These are phyloP conservation scores for Allobates femoralis DNA, from an alignment of 2,797 vertebrate species.

Conservation along the genomic window DNA sequence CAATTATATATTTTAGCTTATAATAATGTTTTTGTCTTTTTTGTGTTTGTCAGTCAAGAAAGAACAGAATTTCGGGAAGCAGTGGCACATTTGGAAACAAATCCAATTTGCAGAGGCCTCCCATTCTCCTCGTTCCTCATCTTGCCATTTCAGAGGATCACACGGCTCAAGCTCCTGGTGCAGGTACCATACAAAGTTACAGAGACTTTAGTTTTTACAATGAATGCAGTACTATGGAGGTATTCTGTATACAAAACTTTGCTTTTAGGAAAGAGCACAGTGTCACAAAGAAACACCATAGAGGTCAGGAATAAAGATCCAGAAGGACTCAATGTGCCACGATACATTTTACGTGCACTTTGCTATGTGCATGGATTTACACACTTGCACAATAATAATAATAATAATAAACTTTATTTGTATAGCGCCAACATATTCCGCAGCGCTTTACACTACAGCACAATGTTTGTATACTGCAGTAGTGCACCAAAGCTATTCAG, in stretches of 20 bases:
- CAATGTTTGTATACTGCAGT: too few relatives aligned
- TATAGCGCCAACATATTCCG: too few relatives aligned
- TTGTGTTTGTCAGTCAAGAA: slow-evolving; percentile 81
- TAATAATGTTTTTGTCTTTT: background rate
- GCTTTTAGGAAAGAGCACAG: too few relatives aligned
- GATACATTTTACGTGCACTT: background rate
- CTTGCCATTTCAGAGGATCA: slow-evolving; percentile 96
- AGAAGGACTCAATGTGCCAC: too few relatives aligned
- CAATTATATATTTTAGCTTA: background rate
- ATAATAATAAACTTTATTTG: too few relatives aligned
- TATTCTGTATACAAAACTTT: too few relatives aligned
- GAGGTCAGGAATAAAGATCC: too few relatives aligned
- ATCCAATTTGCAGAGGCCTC: slow-evolving; percentile 87
- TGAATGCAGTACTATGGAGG: background rate
- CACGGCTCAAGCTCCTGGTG: slow-evolving; percentile 91
- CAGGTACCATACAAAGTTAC: slow-evolving; percentile 76
- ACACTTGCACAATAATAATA: too few relatives aligned
- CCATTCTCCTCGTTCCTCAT: slow-evolving; percentile 96
- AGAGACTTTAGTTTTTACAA: background rate
- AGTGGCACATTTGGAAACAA: slow-evolving; percentile 85
- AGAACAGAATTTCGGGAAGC: slow-evolving; percentile 88
- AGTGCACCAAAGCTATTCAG: background rate
- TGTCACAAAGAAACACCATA: too few relatives aligned
- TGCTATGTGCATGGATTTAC: background rate
- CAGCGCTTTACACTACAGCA: too few relatives aligned